A percentile compares a stretch with the other conserved stretches of the same genome.
Conservation (phyloP, 2,888 invertebrate species). For the Acrobasis suavella region DNA sequence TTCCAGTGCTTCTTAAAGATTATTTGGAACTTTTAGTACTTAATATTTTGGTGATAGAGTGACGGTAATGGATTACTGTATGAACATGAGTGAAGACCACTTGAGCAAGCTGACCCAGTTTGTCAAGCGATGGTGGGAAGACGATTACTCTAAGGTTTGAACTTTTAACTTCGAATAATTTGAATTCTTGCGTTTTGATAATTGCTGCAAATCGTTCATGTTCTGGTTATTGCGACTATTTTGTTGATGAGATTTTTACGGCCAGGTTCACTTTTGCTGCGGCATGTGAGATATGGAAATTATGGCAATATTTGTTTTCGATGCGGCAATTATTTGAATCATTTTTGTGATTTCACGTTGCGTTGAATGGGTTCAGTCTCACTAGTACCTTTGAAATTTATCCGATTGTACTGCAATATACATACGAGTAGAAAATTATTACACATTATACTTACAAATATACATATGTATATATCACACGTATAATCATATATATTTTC, state of each 20-base stretch:
- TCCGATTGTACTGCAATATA: too few species aligned
- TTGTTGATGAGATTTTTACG: not conserved
- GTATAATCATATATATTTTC: too few species aligned
- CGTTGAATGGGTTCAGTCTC: too few species aligned
- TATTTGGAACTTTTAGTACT: not conserved
- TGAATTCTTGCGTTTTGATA: not conserved
- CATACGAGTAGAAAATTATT: too few species aligned
- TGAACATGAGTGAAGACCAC: conserved; percentile 47
- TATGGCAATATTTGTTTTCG: not conserved
- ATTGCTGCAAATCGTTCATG: not conserved
- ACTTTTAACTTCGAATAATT: not conserved
- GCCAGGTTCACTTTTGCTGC: not conserved
- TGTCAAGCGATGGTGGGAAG: conserved; percentile 72
- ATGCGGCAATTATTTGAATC: not conserved
- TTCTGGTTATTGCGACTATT: not conserved
- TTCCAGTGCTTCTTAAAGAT: not conserved
- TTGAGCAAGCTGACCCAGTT: conserved; percentile 59
- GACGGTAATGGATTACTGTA: conserved; percentile 32
- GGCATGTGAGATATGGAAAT: not conserved
- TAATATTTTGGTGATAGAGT: not conserved
- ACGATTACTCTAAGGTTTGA: conserved; percentile 57
- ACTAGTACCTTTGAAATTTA: too few species aligned
- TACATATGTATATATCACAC: too few species aligned
- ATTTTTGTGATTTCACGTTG: too few species aligned
- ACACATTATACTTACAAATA: too few species aligned